phyloP scores from a whole-genome alignment of 2,113 vertebrate genomes.

The Eulacestoma nigropectus region DNA sequence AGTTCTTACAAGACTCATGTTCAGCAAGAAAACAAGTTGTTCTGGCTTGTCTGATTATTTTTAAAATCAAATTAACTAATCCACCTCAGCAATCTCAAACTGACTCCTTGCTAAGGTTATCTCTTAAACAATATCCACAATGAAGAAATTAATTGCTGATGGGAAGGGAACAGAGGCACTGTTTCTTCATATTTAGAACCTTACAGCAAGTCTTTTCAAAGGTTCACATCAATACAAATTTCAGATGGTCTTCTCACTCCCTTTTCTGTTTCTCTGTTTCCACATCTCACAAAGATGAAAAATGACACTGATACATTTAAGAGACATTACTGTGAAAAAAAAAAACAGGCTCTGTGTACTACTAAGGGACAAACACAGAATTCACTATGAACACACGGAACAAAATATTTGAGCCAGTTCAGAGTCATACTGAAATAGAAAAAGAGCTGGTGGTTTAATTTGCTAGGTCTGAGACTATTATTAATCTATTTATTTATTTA shows the following conservation, averaged over 20 bases:
- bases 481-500: background rate
- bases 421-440: background rate
- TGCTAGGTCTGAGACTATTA: background rate
- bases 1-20: background rate
- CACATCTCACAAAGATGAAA: background rate
- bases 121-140: background rate
- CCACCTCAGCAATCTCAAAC: background rate
- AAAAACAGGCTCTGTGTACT: fast-evolving
- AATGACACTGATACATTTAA: background rate
- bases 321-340: background rate
- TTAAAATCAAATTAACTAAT: background rate
- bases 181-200: background rate
- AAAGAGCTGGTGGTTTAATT: background rate
- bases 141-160: background rate
- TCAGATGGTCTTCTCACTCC: background rate
- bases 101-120: background rate
- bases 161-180: background rate
- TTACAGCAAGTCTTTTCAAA: background rate
- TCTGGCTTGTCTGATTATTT: background rate
- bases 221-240: background rate
- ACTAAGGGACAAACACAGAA: background rate
- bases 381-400: background rate
- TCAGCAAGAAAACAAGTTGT: background rate
- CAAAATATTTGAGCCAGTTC: background rate
- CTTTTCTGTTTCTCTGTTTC: background rate